A percentile compares a stretch with the other conserved stretches of the same genome.
These are phyloP conservation scores for Heteractis magnifica DNA, from an alignment of 92 coral and sea anemone species.

Conservation along the genomic window DNA sequence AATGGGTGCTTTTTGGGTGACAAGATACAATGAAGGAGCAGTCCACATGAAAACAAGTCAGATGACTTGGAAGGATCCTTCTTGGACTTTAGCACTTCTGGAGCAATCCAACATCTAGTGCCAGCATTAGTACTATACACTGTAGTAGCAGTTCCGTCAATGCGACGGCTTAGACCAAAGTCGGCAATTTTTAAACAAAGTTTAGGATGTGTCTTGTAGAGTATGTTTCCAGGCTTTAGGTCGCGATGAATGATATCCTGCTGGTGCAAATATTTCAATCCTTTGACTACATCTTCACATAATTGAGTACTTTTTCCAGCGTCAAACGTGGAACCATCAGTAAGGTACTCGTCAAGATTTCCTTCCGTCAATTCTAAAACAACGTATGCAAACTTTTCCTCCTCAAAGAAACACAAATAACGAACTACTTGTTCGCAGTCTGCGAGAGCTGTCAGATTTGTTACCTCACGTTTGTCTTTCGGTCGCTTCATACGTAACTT, in stretches of 20 bases:
- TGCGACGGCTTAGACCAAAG: slow-evolving; percentile 40
- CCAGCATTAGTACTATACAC: slow-evolving; percentile 29
- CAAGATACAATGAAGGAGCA: slow-evolving; percentile 31
- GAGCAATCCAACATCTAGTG: slow-evolving; percentile 55
- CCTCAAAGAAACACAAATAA: slow-evolving; percentile 5
- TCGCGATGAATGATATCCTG: slow-evolving; percentile 13
- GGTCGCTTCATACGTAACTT: slow-evolving; percentile 32
- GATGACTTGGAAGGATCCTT: slow-evolving; percentile 25
- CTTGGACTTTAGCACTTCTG: too few species aligned
- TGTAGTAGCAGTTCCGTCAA: neutral
- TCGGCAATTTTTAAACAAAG: too few species aligned
- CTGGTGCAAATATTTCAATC: neutral
- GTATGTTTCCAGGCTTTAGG: too few species aligned
- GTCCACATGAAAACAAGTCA: slow-evolving; percentile 39
- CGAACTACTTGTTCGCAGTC: slow-evolving; percentile 34
- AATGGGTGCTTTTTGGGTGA: slow-evolving; percentile 43
- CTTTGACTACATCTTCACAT: slow-evolving; percentile 29
- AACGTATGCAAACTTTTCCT: neutral
- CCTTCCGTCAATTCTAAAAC: slow-evolving; percentile 43
- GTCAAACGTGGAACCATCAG: slow-evolving; percentile 21
- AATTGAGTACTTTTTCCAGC: slow-evolving; percentile 33
- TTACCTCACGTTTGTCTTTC: slow-evolving; percentile 41
- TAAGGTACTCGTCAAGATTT: slow-evolving; percentile 28
- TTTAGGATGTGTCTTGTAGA: too few species aligned
- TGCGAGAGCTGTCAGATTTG: too few species aligned